Evolutionary conservation across 1,140 invertebrate species (phyloP), one percentile per base, ranked within the genome.

Genomic region (Chrysoperla carnea): DNA sequence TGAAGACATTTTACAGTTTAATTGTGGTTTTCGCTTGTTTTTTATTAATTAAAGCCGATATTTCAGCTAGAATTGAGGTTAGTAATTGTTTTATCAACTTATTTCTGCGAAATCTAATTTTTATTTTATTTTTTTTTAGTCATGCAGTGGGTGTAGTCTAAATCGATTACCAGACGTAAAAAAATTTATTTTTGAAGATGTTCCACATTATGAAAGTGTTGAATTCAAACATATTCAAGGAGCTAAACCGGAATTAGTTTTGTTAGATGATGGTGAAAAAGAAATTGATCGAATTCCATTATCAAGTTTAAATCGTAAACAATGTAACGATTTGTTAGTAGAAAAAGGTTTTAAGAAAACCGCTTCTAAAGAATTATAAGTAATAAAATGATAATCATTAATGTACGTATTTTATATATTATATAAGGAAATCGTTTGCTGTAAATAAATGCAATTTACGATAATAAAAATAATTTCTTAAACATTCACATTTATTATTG

Each of bases 141-240:
- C 76, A 52, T 86, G 82, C 56, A 68, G 72, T 52, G 81, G 81
- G 49, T 85, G 82, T 62, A 72, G 70, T 17, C 57, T 86, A 45
- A 84, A 83, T 50, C 65, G 75, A 42, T 63, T 84, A 15, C 73
- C 75, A 13, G 73, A 84, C 60, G 76, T 85, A 8, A 83, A 79
- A 60, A 62, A 66, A 47, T 86, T 85, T 55, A 75, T 84, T 37
- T 76, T 76, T 59, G 67, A 80, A 49, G 81, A 85, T 54, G 54
- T 84, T 14, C 79, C 78, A 8, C 61, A 69, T 37, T 85, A 81
- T 53, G 67, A 76, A 8, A 68, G 73, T 48, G 59, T 75, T 17
- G 66, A 72, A 56, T 78, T 76, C 52, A 77, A 78, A 52, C 75
- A 73, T 50, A 78, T 81, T 41, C 66, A 62, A 40, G 79, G 79